Percentiles rank a stretch among this genome's conserved stretches.
Evolutionary conservation across 2,888 invertebrate species (phyloP).

Genomic region (Sinhomidia bicolor): DNA sequence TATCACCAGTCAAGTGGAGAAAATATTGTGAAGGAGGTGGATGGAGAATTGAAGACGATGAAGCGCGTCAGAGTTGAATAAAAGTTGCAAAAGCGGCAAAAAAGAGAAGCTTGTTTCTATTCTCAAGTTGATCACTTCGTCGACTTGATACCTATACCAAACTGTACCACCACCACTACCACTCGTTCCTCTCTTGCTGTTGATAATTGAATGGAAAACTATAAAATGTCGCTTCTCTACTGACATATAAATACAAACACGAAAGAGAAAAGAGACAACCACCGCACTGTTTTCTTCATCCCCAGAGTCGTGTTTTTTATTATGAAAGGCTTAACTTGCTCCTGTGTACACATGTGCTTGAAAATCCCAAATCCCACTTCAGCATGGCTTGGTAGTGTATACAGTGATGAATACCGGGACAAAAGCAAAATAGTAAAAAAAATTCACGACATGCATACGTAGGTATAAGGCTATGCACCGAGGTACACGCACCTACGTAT

Average conservation of each 20-base stretch:
- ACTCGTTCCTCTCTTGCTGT: not conserved
- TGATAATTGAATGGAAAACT: constrained; percentile 20
- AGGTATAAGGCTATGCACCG: too few relatives aligned
- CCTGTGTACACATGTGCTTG: not conserved
- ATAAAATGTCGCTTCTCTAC: not conserved
- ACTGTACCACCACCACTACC: not conserved
- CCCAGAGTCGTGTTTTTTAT: constrained; percentile 7
- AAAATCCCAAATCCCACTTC: constrained; percentile 10
- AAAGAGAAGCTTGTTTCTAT: not conserved
- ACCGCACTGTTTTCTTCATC: not conserved
- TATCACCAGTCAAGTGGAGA: not conserved
- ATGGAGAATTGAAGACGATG: not conserved
- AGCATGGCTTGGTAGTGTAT: too few relatives aligned
- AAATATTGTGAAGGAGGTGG: not conserved
- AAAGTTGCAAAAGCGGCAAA: not conserved
- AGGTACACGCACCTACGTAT: too few relatives aligned
- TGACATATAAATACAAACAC: not conserved
- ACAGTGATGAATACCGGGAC: not conserved
- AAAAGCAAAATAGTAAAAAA: not conserved
- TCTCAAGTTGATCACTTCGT: not conserved
- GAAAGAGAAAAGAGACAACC: not conserved
- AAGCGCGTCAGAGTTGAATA: not conserved
- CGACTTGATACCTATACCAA: not conserved
- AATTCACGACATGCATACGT: not conserved
- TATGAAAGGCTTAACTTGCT: not conserved